Base-by-base conservation (phyloP, 2,888 invertebrate species). In the Sphecodes monilicornis region DNA sequence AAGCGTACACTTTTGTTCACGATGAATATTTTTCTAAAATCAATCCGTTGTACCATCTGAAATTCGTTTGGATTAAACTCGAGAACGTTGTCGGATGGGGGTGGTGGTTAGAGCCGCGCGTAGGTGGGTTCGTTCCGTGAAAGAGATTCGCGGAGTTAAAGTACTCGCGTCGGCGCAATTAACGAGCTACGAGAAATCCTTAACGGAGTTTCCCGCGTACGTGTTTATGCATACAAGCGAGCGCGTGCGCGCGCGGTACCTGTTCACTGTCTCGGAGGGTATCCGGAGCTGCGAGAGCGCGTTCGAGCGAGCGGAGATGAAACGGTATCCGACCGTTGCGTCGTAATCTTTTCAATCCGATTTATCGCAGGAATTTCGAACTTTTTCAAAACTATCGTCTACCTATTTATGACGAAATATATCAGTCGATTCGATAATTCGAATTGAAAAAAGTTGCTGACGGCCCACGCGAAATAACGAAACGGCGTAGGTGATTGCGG, bases 161-260 rank as follows among this genome's bases (percentile, higher is more conserved):
- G 87, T 85, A 85, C 54, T 88, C 46, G 76, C 71, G 78, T 80
- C 76, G 75, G 77, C 36, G 83, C 80, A 88, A 88, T 88, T 88
- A 88, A 82, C 57, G 68, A 82, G 78, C 78, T 68, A 46, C 60
- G 57, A 75, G 69, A 76, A 78, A 83, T 88, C 74, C 69, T 80
- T 72, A 72, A 60, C 57, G 50, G 78, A 82, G 66, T 64, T 43
- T 54, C 60, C 70, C 72, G 36, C 70, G 43, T 80, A 77, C 81
- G 82, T 73, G 84, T 86, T 89, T 87, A 84, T 82, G 84, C 81
- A 84, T 87, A 82, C 77, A 79, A 54, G 57, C 71, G 80, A 41
- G 43, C 29, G n/a, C 54, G 11, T n/a, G n/a, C 54, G 54, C 54
- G 57, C 26, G 26, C n/a, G 60, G 66, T 57, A 50, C 73, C 77